A percentile compares a stretch with the other conserved stretches of the same genome.
Conservation (phyloP, 2,888 invertebrate genomes). For the Chalcis sispes region DNA sequence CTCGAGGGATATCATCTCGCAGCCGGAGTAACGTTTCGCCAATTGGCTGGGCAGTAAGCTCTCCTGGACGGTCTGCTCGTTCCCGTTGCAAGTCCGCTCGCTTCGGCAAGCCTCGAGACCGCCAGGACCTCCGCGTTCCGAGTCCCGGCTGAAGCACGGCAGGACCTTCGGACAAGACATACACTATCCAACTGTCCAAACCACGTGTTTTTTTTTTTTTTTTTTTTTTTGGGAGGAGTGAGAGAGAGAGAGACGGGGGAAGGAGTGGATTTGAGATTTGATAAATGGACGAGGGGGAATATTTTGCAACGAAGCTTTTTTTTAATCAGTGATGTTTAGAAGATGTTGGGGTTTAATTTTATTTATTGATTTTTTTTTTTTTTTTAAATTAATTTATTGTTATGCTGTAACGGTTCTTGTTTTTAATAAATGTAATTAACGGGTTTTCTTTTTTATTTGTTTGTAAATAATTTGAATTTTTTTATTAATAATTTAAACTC, state of each 20-base stretch:
- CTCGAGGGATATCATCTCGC: slow-evolving; percentile 69
- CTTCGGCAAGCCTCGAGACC: slow-evolving; percentile 76
- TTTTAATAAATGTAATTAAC: no score
- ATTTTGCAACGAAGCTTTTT: no score
- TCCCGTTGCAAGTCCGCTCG: slow-evolving; percentile 80
- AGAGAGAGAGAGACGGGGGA: not conserved
- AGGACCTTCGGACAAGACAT: slow-evolving; percentile 63
- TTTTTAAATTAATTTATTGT: no score
- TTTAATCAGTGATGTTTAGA: no score
- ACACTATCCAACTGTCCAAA: not conserved
- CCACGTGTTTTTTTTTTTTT: not conserved
- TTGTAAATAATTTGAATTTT: no score
- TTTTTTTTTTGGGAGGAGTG: not conserved
- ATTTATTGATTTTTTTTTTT: no score
- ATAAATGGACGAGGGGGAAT: no score
- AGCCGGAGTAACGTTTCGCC: slow-evolving; percentile 63
- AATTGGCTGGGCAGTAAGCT: slow-evolving; percentile 77
- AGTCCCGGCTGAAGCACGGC: slow-evolving; percentile 71
- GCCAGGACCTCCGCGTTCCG: slow-evolving; percentile 66
- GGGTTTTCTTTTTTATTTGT: no score
- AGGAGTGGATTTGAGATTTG: no score
- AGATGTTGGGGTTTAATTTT: no score
- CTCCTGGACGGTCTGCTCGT: slow-evolving; percentile 83
- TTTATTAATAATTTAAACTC: no score
- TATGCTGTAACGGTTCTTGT: no score